Evolutionary conservation across 2,113 vertebrate genomes (phyloP), one percentile per base, ranked within the genome.

Genomic region (Plotosus lineatus): DNA sequence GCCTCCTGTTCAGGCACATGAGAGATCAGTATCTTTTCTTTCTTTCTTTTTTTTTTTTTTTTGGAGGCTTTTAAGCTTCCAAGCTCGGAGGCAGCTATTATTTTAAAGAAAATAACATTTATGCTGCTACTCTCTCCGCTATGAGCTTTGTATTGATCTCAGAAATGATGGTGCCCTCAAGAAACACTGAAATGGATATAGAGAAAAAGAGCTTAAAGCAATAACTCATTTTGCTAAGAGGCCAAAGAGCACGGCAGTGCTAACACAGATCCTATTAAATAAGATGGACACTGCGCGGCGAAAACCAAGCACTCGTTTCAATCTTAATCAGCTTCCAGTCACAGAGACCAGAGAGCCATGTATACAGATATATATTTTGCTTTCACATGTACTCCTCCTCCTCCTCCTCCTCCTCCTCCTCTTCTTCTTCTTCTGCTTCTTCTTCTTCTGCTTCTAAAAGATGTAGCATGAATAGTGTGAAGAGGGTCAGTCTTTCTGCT

Each of bases 51-150:
- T 80, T 78, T 44, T 26, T 46, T 46, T 46, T 46, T 46, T 46
- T 69, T 1, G 60, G 53, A 75, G 61, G 78, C 74, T 84, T 82
- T 84, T 79, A 82, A 66, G 79, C 71, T 46, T 10, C 51, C 69
- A 36, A 73, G 55, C 85, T 86, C 21, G 77, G 8, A 76, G 80
- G 76, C 66, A 78, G 77, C 68, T 58, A 38, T 76, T 83, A 81
- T 80, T 85, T 82, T 84, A 80, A 80, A 80, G 81, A 85, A 72
- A 75, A 77, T 78, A 61, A 80, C 81, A 31, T 75, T 80, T 56
- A 84, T 46, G 58, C 42, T 46, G 48, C 60, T 53, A 48, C 71
- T 65, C 61, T 72, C 38, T 63, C 66, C 10, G 31, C 33, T 75
- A 40, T 33, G 28, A 77, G 77, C 74, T 63, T 31, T n/a, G 75